Evolutionary conservation across 2,797 vertebrate species (phyloP).

Genomic region (Neoniphon sammara): DNA sequence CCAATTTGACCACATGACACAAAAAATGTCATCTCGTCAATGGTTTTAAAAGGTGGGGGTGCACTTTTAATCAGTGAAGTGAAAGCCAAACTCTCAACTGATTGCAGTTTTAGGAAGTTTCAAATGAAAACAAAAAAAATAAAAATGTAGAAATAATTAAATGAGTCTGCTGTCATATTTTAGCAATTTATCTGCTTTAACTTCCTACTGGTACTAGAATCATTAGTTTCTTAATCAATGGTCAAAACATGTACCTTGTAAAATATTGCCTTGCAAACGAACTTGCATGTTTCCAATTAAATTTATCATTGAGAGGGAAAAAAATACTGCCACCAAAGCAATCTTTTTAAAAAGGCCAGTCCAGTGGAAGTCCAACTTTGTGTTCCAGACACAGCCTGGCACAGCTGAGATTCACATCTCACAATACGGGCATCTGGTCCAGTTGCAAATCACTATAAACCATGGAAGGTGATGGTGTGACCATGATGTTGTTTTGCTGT

Average conservation of each 20-base stretch:
- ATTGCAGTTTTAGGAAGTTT: not conserved
- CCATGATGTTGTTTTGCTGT: slow-evolving; percentile 4
- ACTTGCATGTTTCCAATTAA: slow-evolving; percentile 28
- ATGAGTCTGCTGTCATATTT: not conserved
- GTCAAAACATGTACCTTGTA: slow-evolving; percentile 21
- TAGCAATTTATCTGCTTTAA: not conserved
- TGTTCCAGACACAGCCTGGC: not conserved
- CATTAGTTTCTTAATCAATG: not conserved
- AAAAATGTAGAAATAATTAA: not conserved
- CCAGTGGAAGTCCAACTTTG: not conserved
- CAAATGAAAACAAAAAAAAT: not conserved
- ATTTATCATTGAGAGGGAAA: not conserved
- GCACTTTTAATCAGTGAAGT: not conserved
- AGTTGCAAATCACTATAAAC: slow-evolving; percentile 16
- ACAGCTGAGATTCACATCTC: not conserved
- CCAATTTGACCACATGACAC: too few relatives aligned
- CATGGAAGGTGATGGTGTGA: not conserved
- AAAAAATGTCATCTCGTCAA: not conserved
- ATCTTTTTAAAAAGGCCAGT: slow-evolving; percentile 5
- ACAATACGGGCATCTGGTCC: slow-evolving; percentile 22
- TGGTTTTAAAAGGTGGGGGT: not conserved
- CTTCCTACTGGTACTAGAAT: not conserved
- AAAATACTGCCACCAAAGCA: not conserved
- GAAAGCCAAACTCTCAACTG: not conserved
- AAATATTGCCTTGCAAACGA: slow-evolving; percentile 12